phyloP scores from a whole-genome alignment of 2,888 invertebrate species.

The Xanthorhoe spadicearia region DNA sequence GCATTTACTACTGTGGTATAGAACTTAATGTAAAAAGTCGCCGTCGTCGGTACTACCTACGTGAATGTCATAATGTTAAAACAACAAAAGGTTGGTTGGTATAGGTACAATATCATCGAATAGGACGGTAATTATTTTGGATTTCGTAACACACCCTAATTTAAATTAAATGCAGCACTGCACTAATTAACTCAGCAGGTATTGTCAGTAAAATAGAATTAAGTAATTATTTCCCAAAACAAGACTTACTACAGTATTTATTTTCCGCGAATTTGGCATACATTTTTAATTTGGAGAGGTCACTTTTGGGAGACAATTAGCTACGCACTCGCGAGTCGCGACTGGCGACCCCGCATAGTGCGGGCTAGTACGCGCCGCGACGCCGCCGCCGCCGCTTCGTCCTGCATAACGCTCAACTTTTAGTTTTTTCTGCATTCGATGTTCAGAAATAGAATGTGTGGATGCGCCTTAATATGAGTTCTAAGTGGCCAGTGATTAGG shows the following conservation, averaged over 20 bases:
- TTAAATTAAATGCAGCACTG: no score
- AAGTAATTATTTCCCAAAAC: no score
- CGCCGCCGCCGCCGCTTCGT: slow-evolving; percentile 27
- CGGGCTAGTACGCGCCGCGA: slow-evolving; percentile 28
- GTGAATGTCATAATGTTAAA: no score
- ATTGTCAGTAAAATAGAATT: no score
- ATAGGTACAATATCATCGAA: no score
- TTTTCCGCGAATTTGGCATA: background rate
- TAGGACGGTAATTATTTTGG: no score
- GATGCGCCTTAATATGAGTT: slow-evolving; percentile 48
- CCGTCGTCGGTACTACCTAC: no score
- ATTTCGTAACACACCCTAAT: no score
- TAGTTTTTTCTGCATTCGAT: slow-evolving; percentile 38
- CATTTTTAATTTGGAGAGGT: background rate
- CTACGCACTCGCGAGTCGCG: background rate
- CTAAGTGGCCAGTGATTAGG: slow-evolving; percentile 54
- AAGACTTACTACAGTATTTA: background rate
- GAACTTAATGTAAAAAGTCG: no score
- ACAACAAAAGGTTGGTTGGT: no score
- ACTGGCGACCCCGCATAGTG: slow-evolving; percentile 19
- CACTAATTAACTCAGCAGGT: no score
- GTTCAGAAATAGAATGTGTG: slow-evolving; percentile 45
- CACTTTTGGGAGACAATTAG: slow-evolving; percentile 1
- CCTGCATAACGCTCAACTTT: slow-evolving; percentile 29
- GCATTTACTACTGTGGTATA: no score